A percentile compares a stretch with the other conserved stretches of the same genome.
Evolutionary conservation across 2,113 vertebrate genomes (phyloP).

Genomic region (Barbus barbus): DNA sequence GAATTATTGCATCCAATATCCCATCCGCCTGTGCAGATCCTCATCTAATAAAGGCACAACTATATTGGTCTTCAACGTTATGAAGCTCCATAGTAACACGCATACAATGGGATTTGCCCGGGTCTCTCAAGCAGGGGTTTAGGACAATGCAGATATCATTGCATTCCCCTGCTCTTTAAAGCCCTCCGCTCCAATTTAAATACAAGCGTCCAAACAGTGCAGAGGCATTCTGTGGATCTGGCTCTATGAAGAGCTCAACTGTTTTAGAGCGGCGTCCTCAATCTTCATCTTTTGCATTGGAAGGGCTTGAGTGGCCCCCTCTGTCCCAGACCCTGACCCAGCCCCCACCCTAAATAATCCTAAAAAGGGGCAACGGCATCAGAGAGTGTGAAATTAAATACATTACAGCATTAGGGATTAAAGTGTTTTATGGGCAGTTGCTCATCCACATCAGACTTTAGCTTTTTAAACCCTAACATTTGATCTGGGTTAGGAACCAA

Average conservation of each 20-base stretch:
- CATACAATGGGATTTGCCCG: slow-evolving; percentile 79
- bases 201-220: slow-evolving; percentile 75
- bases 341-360: slow-evolving; percentile 71
- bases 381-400: slow-evolving; percentile 98
- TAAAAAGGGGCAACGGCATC: slow-evolving; percentile 83
- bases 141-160: slow-evolving; percentile 75
- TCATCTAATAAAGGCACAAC: slow-evolving; percentile 75
- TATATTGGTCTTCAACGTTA: slow-evolving; percentile 79
- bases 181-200: slow-evolving; percentile 71
- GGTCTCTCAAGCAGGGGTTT: slow-evolving; percentile 66
- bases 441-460: slow-evolving; percentile 94
- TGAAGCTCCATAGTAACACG: slow-evolving; percentile 73
- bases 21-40: slow-evolving; percentile 72
- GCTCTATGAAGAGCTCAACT: slow-evolving; percentile 48
- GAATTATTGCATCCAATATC: slow-evolving; percentile 80
- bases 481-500: slow-evolving; percentile 85
- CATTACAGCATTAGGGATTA: slow-evolving; percentile 90
- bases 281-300: slow-evolving; percentile 59
- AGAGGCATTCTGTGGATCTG: slow-evolving; percentile 71
- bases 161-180: slow-evolving; percentile 69
- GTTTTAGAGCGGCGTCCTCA: slow-evolving; percentile 56
- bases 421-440: slow-evolving; percentile 93
- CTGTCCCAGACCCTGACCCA: slow-evolving; percentile 77
- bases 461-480: slow-evolving; percentile 90
- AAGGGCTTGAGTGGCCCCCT: slow-evolving; percentile 76